Evolutionary conservation across 2,113 vertebrate genomes (phyloP).

Genomic region (Ochotona princeps): DNA sequence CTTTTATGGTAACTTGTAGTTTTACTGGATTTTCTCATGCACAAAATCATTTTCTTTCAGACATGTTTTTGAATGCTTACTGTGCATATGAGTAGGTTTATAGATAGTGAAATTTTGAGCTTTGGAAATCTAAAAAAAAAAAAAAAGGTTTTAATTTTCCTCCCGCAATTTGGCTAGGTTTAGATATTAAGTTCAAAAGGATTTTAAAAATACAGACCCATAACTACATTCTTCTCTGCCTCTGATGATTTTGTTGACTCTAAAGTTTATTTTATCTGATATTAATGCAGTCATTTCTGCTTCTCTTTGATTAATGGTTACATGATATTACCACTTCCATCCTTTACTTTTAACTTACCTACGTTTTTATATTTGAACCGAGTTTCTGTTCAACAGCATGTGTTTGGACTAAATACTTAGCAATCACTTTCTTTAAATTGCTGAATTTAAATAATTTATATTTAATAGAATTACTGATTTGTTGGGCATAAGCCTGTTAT

Average conservation of each 20-base stretch:
- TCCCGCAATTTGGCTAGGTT: neutral
- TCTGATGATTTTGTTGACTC: neutral
- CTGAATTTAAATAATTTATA: neutral
- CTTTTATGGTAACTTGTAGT: neutral
- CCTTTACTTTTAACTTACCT: neutral
- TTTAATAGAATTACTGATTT: neutral
- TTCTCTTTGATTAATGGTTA: neutral
- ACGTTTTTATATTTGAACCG: neutral
- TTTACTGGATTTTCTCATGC: conserved; percentile 8
- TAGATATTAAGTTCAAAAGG: conserved; percentile 40
- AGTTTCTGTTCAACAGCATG: neutral
- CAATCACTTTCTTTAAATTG: neutral
- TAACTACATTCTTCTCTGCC: neutral
- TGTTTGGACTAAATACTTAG: neutral
- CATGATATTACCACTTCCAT: neutral
- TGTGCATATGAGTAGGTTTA: neutral
- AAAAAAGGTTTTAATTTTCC: conserved; percentile 2
- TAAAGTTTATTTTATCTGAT: neutral
- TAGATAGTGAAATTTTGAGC: neutral
- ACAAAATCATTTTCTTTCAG: neutral
- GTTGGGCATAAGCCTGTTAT: neutral
- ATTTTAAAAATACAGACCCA: neutral
- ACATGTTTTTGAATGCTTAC: neutral
- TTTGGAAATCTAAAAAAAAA: neutral
- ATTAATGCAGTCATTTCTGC: neutral